phyloP scores from a whole-genome alignment of 1,140 invertebrate genomes.

The Laupala kohalensis region DNA sequence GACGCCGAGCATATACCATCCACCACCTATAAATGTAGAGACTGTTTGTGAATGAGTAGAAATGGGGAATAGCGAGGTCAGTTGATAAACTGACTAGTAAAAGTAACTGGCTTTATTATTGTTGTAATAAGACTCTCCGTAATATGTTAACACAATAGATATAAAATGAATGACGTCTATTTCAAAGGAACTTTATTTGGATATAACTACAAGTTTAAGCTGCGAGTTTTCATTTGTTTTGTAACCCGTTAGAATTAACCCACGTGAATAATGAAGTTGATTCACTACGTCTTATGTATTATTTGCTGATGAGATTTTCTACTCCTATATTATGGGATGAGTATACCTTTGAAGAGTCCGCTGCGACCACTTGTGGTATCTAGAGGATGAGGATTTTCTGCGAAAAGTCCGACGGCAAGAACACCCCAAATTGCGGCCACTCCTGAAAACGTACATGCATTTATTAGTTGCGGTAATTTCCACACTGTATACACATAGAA shows the following conservation, averaged over 20 bases:
- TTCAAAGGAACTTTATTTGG: too few species aligned
- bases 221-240: background rate
- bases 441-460: conserved; percentile 22
- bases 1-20: conserved; percentile 71
- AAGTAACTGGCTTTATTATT: too few species aligned
- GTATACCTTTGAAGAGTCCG: conserved; percentile 63
- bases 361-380: conserved; percentile 59
- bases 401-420: conserved; percentile 77
- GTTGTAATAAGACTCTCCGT: too few species aligned
- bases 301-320: background rate
- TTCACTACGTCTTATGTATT: background rate
- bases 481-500: too few species aligned
- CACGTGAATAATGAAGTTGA: background rate
- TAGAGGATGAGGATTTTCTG: conserved; percentile 67
- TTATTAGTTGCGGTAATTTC: background rate
- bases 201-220: too few species aligned
- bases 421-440: conserved; percentile 52
- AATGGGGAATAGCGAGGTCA: too few species aligned
- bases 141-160: too few species aligned
- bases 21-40: conserved; percentile 68
- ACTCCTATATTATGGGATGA: background rate
- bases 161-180: too few species aligned
- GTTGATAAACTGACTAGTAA: too few species aligned
- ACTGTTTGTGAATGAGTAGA: too few species aligned
- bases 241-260: background rate